These are phyloP conservation scores for Ranitomeya imitator DNA, from an alignment of 2,113 vertebrate genomes.

Conservation along the genomic window DNA sequence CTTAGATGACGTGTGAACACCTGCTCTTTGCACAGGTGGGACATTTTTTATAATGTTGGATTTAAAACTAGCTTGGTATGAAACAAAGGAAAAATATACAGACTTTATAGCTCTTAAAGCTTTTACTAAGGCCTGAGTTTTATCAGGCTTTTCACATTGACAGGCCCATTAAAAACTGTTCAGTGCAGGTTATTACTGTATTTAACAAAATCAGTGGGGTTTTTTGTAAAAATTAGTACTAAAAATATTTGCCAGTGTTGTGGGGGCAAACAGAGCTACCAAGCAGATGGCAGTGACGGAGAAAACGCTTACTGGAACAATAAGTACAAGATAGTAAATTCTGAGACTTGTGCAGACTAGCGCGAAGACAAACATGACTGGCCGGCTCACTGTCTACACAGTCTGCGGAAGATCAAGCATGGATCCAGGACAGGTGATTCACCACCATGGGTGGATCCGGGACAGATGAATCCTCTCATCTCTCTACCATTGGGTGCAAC, in stretches of 20 bases:
- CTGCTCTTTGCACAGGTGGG: slow-evolving; percentile 21
- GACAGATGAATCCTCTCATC: no score
- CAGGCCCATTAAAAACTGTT: background rate
- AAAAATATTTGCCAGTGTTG: background rate
- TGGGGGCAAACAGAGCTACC: background rate
- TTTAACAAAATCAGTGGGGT: background rate
- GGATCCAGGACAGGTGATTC: no score
- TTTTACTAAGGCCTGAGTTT: background rate
- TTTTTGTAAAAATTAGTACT: background rate
- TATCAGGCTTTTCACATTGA: background rate
- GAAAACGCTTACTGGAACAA: no score
- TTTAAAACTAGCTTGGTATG: background rate
- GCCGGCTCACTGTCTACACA: no score
- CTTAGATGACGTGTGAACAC: slow-evolving; percentile 23
- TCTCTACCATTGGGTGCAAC: no score
- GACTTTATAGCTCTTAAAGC: background rate
- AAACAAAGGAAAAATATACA: slow-evolving; percentile 1
- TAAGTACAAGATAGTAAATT: no score
- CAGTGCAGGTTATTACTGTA: background rate
- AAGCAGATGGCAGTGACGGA: no score
- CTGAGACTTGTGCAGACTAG: no score
- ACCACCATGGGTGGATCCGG: no score
- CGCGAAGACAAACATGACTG: no score
- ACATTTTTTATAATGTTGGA: background rate
- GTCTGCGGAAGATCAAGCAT: no score